These are phyloP conservation scores for Chelon auratus DNA, from an alignment of 2,797 vertebrate genomes.

Conservation along the genomic window DNA sequence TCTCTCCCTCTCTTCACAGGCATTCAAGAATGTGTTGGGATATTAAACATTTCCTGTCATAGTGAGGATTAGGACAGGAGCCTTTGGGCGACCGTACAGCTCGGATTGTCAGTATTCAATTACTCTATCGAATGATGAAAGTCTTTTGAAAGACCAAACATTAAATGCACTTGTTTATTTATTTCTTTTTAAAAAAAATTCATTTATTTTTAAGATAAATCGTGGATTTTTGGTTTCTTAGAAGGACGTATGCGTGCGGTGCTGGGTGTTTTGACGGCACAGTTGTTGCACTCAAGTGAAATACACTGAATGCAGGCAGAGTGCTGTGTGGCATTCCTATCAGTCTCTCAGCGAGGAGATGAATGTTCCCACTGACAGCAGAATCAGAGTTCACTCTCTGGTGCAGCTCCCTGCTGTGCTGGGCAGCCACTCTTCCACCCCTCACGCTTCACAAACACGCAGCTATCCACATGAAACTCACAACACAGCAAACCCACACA, in stretches of 20 bases:
- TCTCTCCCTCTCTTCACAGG: slow-evolving; percentile 68
- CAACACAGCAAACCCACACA: slow-evolving; percentile 34
- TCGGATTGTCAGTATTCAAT: slow-evolving; percentile 75
- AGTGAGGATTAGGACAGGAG: slow-evolving; percentile 78
- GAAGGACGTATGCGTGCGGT: slow-evolving; percentile 12
- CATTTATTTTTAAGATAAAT: slow-evolving; percentile 37
- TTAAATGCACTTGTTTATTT: slow-evolving; percentile 41
- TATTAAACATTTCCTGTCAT: slow-evolving; percentile 82
- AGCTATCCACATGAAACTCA: slow-evolving; percentile 24
- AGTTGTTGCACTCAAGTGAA: slow-evolving; percentile 54
- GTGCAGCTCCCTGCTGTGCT: slow-evolving; percentile 70
- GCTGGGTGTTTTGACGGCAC: slow-evolving; percentile 43
- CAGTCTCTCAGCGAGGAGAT: slow-evolving; percentile 75
- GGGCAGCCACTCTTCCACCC: slow-evolving; percentile 40
- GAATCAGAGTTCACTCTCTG: slow-evolving; percentile 80
- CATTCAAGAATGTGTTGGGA: slow-evolving; percentile 78
- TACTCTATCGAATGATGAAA: slow-evolving; percentile 71
- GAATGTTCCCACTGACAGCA: slow-evolving; percentile 74
- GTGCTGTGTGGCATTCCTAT: slow-evolving; percentile 81
- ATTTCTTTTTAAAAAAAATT: neutral
- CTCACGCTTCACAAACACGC: slow-evolving; percentile 32
- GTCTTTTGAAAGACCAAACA: slow-evolving; percentile 31
- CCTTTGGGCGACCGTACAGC: slow-evolving; percentile 76
- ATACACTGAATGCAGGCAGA: slow-evolving; percentile 68
- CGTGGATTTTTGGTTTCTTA: slow-evolving; percentile 16